Percentiles rank a stretch among this genome's conserved stretches.
phyloP scores from a whole-genome alignment of 2,888 invertebrate genomes.

The Eilema depressum region DNA sequence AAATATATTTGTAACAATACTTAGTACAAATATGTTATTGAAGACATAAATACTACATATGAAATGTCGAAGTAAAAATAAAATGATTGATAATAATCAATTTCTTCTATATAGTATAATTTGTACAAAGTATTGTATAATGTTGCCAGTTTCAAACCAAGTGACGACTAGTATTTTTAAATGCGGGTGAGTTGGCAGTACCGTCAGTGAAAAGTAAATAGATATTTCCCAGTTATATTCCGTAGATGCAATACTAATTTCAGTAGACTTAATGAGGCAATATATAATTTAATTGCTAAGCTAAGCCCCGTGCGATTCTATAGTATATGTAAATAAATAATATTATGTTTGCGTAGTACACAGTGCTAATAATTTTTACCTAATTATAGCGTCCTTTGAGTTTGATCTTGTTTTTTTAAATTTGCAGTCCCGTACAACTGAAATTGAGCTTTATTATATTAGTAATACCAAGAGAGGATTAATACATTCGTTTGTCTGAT shows the following conservation, averaged over 20 bases:
- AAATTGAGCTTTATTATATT: constrained; percentile 8
- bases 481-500: constrained; percentile 19
- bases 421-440: constrained; percentile 2
- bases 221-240: constrained; percentile 36
- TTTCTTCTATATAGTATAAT: constrained; percentile 38
- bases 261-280: constrained; percentile 39
- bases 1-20: constrained; percentile 55
- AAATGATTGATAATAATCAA: constrained; percentile 45
- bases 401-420: constrained; percentile 2
- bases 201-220: constrained; percentile 46
- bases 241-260: constrained; percentile 44
- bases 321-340: constrained; percentile 64
- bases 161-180: constrained; percentile 25
- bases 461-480: constrained; percentile 10
- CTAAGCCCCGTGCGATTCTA: constrained; percentile 42
- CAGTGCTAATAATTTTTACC: constrained; percentile 51
- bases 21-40: constrained; percentile 59
- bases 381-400: constrained; percentile 23
- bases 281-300: constrained; percentile 38
- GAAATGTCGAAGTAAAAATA: constrained; percentile 64
- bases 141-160: constrained; percentile 39
- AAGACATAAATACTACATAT: constrained; percentile 58
- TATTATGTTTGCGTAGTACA: constrained; percentile 60
- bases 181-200: constrained; percentile 56
- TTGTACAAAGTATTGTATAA: constrained; percentile 70